Percentiles rank a stretch among this genome's conserved stretches.
Conservation (phyloP, 1,140 invertebrate species). For the Latrodectus geometricus region DNA sequence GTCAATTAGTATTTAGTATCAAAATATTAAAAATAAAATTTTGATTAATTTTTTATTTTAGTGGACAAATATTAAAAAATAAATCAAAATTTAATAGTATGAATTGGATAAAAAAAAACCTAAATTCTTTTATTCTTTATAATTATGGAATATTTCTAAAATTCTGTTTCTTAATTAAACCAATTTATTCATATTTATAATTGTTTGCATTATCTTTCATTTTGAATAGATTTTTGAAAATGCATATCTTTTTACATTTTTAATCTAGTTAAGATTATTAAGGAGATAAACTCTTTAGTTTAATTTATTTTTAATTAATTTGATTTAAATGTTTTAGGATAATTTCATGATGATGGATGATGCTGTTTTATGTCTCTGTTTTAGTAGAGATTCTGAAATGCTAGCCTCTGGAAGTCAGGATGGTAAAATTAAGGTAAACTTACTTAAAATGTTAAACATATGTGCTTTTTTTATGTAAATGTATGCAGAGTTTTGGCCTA, state of each 20-base stretch:
- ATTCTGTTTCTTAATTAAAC: too few species aligned
- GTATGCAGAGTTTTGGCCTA: background rate
- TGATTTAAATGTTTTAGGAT: constrained; percentile 76
- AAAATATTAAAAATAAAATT: too few species aligned
- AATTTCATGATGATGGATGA: constrained; percentile 99
- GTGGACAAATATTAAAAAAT: too few species aligned
- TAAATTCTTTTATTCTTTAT: too few species aligned
- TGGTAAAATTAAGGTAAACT: constrained; percentile 81
- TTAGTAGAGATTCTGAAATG: constrained; percentile 98
- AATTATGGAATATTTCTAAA: too few species aligned
- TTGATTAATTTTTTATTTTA: too few species aligned
- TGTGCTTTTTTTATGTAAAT: background rate
- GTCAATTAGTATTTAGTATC: too few species aligned
- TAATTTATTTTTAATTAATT: constrained; percentile 7
- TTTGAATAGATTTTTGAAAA: background rate
- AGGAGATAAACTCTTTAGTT: background rate
- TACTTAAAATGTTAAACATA: background rate
- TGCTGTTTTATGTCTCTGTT: constrained; percentile 92
- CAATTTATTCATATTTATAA: too few species aligned
- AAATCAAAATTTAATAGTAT: too few species aligned
- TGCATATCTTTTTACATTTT: background rate
- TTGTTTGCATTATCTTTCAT: too few species aligned
- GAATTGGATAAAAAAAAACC: too few species aligned
- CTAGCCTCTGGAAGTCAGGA: constrained; percentile 92
- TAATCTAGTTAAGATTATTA: background rate